Evolutionary conservation across 1,140 invertebrate genomes (phyloP), one percentile per base, ranked within the genome.

Genomic region (Cotesia glomerata): DNA sequence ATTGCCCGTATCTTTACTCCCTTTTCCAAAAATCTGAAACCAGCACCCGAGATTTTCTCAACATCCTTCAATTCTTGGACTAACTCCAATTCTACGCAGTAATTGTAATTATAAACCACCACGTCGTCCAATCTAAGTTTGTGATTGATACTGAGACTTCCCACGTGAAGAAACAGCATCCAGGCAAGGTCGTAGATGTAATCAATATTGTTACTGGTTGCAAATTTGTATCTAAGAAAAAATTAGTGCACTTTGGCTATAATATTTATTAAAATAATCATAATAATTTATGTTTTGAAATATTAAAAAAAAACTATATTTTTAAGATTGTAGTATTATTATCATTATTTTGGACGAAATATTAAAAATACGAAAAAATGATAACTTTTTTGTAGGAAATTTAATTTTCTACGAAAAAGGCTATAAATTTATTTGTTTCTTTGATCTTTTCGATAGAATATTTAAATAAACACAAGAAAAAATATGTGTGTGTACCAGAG

Each of bases 171-270:
- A 73, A 78, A 85, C 0, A 85, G 64, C 70, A 77, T 75, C 84
- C 82, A 85, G 2, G 80, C 84, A 39, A 81, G 82, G 3, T 85
- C 76, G 69, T 83, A 85, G 52, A 85, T 85, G 65, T 85, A 85
- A 70, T 85, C 84, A 39, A 85, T 75, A 69, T 85, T 85, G 2
- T 63, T 78, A 71, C 78, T 79, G 79, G 79, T 80, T 0, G 74
- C 76, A 63, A 77, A 81, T 61, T 84, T 85, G 59, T 85, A 85
- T 69, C 84, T 84, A 59, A 36, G 13, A n/a, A 45, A 45, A 9
- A n/a, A 14, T 54, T 54, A 2, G 13, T 3, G 13, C 13, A n/a
- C 8, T 51, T 11, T n/a, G n/a, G n/a, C n/a, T n/a, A n/a, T n/a
- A n/a, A n/a, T n/a, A n/a, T n/a, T n/a, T n/a, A n/a, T 51, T 51